These are phyloP conservation scores for Hymenopus coronatus DNA, from an alignment of 2,888 invertebrate species.

Conservation along the genomic window DNA sequence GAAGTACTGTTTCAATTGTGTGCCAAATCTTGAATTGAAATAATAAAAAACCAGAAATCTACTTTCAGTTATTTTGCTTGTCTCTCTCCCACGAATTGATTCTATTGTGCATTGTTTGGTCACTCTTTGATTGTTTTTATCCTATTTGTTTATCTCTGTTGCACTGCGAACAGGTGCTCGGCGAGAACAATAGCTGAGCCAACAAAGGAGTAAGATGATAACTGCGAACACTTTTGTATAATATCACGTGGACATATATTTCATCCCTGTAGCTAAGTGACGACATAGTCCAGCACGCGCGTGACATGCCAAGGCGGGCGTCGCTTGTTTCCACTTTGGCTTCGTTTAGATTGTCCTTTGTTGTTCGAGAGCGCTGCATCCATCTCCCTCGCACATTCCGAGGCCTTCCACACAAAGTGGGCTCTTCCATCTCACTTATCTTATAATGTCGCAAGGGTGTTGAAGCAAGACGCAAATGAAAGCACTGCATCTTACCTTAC, in stretches of 20 bases:
- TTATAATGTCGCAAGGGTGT: too few species aligned
- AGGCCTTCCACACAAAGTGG: background rate
- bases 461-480: too few species aligned
- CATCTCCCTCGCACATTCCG: background rate
- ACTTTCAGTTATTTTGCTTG: too few species aligned
- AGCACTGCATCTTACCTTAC: too few species aligned
- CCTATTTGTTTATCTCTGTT: background rate
- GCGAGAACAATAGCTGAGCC: background rate
- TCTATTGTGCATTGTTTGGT: too few species aligned
- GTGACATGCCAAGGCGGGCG: background rate
- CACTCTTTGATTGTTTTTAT: too few species aligned
- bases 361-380: background rate
- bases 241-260: background rate
- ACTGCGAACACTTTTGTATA: background rate
- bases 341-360: slow-evolving; percentile 18
- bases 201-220: background rate
- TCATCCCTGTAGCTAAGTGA: slow-evolving; percentile 2
- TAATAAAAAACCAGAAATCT: too few species aligned
- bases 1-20: too few species aligned
- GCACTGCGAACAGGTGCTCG: background rate
- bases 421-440: background rate
- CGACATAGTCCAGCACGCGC: background rate
- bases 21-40: too few species aligned
- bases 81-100: too few species aligned
- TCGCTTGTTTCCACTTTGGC: slow-evolving; percentile 2